phyloP scores from a whole-genome alignment of 2,888 invertebrate genomes.

The Epistrophella euchroma region DNA sequence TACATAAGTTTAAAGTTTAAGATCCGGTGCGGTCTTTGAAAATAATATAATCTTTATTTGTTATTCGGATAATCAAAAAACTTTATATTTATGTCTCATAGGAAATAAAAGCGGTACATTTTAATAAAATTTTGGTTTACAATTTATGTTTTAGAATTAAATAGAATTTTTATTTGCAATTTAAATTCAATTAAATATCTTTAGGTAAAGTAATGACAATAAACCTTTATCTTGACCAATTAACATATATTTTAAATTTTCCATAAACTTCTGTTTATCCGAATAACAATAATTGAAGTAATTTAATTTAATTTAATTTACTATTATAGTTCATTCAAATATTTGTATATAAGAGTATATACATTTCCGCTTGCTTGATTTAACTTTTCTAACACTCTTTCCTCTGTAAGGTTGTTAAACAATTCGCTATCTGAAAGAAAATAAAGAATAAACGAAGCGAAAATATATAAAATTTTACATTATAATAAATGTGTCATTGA shows the following conservation, averaged over 20 bases:
- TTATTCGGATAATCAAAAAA: not conserved
- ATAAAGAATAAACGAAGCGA: constrained; percentile 45
- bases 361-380: constrained; percentile 79
- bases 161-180: too few species aligned
- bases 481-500: too few species aligned
- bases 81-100: not conserved
- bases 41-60: not conserved
- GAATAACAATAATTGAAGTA: not conserved
- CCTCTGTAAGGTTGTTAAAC: constrained; percentile 78
- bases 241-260: too few species aligned
- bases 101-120: too few species aligned
- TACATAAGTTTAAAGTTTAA: not conserved
- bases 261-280: not conserved
- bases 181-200: too few species aligned
- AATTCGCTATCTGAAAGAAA: constrained; percentile 77
- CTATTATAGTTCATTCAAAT: constrained; percentile 70
- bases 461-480: too few species aligned
- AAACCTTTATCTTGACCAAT: too few species aligned
- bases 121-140: too few species aligned
- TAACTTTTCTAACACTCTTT: constrained; percentile 78
- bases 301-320: not conserved
- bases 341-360: constrained; percentile 78
- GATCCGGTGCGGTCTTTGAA: not conserved
- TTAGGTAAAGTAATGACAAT: too few species aligned
- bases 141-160: too few species aligned